phyloP scores from a whole-genome alignment of 2,888 invertebrate genomes.

The Monopis laevigella region DNA sequence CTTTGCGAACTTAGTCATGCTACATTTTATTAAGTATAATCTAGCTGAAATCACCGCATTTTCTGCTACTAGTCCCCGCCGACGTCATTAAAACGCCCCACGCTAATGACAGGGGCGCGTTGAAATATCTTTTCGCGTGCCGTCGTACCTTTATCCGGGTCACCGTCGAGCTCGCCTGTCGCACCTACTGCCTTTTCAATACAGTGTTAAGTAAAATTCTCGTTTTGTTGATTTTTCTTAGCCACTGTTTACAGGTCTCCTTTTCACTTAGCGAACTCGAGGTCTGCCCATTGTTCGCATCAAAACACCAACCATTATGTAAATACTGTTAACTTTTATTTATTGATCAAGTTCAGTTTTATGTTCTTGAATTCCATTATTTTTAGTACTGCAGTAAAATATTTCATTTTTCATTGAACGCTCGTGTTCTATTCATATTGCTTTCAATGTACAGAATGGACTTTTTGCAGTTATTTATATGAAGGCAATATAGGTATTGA shows the following conservation, averaged over 20 bases:
- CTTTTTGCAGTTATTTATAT: too few species aligned
- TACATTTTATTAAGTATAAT: constrained; percentile 1
- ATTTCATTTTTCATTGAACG: too few species aligned
- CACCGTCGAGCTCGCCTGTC: not conserved
- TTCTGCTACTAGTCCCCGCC: constrained; percentile 7
- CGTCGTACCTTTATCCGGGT: constrained; percentile 11
- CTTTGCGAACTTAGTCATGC: too few species aligned
- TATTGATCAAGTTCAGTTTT: too few species aligned
- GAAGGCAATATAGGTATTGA: constrained; percentile 2
- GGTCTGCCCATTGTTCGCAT: not conserved
- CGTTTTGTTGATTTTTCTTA: constrained; percentile 6
- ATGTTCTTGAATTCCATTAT: too few species aligned
- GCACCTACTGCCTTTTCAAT: constrained; percentile 4
- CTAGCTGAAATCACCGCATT: constrained; percentile 7
- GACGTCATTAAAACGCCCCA: constrained; percentile 9
- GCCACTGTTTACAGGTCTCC: constrained; percentile 2
- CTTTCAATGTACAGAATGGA: too few species aligned
- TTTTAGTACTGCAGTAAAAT: too few species aligned
- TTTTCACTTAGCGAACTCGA: constrained; percentile 3
- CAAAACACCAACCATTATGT: too few species aligned
- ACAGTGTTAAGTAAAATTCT: constrained; percentile 1
- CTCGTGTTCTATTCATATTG: too few species aligned
- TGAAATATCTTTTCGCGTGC: constrained; percentile 14
- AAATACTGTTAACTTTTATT: too few species aligned
- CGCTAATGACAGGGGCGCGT: constrained; percentile 13